Evolutionary conservation across 2,113 vertebrate genomes (phyloP).

Genomic region (Sebastes fasciatus): DNA sequence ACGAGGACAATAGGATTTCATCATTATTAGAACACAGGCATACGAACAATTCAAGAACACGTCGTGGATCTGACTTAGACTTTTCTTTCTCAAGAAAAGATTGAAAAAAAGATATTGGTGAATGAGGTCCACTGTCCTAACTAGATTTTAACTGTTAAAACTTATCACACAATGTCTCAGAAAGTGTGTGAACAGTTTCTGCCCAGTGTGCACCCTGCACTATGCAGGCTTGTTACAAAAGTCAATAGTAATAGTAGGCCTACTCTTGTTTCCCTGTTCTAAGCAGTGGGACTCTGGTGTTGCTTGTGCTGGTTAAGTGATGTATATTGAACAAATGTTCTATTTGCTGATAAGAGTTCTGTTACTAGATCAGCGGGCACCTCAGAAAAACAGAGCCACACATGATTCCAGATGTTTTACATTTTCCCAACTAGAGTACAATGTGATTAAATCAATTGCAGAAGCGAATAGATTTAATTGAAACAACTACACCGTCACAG

Average conservation of each 20-base stretch:
- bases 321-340: background rate
- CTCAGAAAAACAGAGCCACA: background rate
- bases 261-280: background rate
- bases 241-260: background rate
- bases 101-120: no score
- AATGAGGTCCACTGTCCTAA: background rate
- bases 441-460: background rate
- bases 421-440: background rate
- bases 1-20: background rate
- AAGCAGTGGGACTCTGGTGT: background rate
- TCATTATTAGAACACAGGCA: background rate
- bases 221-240: slow-evolving; percentile 10
- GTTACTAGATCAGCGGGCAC: background rate
- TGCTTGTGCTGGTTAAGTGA: background rate
- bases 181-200: slow-evolving; percentile 2
- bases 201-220: background rate
- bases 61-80: background rate
- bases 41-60: background rate
- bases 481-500: background rate
- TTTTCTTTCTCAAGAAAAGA: background rate
- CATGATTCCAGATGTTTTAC: background rate
- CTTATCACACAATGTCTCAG: slow-evolving; percentile 4
- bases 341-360: background rate
- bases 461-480: background rate
- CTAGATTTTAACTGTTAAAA: slow-evolving; percentile 15